These are phyloP conservation scores for Rhingia campestris DNA, from an alignment of 2,888 invertebrate genomes.

Conservation along the genomic window DNA sequence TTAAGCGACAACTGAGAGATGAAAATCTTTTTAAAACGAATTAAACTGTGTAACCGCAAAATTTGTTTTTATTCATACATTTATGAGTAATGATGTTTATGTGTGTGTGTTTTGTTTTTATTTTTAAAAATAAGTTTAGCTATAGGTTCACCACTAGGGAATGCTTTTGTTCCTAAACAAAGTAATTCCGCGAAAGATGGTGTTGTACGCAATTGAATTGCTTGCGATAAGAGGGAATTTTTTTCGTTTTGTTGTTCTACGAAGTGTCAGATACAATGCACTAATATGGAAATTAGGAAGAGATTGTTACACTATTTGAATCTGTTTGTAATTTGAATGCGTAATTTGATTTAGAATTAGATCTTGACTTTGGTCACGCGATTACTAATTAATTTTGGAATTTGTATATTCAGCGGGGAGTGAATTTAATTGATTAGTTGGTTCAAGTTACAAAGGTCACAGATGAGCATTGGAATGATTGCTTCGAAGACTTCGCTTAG, in stretches of 20 bases:
- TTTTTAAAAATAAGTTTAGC: conserved; percentile 1
- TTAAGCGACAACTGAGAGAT: conserved; percentile 26
- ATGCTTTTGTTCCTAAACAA: conserved; percentile 28
- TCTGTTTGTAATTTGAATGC: not conserved
- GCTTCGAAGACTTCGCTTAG: no score
- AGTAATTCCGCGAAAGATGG: conserved; percentile 12
- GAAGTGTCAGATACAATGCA: not conserved
- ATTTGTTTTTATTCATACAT: conserved; percentile 21
- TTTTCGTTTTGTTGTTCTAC: conserved; percentile 4
- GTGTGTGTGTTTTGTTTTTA: not conserved
- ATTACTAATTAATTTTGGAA: not conserved
- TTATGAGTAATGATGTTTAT: conserved; percentile 49
- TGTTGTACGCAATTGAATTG: not conserved
- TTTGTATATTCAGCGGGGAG: not conserved
- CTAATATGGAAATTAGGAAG: not conserved
- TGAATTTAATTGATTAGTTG: no score
- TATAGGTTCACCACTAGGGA: conserved; percentile 22
- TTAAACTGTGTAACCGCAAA: conserved; percentile 13
- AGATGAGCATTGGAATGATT: no score
- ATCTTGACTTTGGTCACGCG: not conserved
- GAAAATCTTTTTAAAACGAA: not conserved
- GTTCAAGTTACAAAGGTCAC: no score
- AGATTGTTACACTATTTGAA: not conserved
- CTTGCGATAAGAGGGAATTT: conserved; percentile 25
- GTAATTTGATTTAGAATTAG: conserved; percentile 4